These are phyloP conservation scores for Lithosia quadra DNA, from an alignment of 2,888 invertebrate genomes.

Conservation along the genomic window DNA sequence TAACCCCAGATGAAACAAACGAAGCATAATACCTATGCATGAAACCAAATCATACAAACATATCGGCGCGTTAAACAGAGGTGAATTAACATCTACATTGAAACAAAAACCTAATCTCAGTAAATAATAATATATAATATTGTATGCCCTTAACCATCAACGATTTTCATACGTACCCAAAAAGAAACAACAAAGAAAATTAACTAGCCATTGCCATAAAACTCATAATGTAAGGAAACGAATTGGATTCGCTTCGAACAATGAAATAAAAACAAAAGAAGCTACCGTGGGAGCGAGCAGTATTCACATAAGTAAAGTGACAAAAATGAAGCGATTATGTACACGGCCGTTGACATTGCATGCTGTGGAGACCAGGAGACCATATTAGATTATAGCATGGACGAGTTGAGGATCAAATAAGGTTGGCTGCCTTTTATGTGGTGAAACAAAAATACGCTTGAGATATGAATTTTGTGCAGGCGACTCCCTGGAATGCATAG, in stretches of 20 bases:
- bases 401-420: not conserved
- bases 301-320: slow-evolving; percentile 45
- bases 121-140: not conserved
- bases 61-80: no score
- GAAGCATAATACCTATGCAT: not conserved
- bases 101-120: not conserved
- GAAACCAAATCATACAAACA: no score
- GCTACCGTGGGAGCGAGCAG: slow-evolving; percentile 53
- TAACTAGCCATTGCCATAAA: slow-evolving; percentile 17
- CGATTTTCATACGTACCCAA: not conserved
- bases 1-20: no score
- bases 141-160: not conserved
- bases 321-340: slow-evolving; percentile 56
- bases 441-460: not conserved
- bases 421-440: not conserved
- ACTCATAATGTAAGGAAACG: slow-evolving; percentile 48
- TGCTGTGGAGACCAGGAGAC: slow-evolving; percentile 13
- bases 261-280: slow-evolving; percentile 54
- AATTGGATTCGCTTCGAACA: slow-evolving; percentile 44
- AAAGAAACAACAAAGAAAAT: slow-evolving; percentile 20
- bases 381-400: slow-evolving; percentile 16
- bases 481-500: not conserved
- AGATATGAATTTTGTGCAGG: not conserved
- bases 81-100: no score
- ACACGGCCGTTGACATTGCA: slow-evolving; percentile 51